These are phyloP conservation scores for Danio tinwini DNA, from an alignment of 2,797 vertebrate species.

Conservation along the genomic window DNA sequence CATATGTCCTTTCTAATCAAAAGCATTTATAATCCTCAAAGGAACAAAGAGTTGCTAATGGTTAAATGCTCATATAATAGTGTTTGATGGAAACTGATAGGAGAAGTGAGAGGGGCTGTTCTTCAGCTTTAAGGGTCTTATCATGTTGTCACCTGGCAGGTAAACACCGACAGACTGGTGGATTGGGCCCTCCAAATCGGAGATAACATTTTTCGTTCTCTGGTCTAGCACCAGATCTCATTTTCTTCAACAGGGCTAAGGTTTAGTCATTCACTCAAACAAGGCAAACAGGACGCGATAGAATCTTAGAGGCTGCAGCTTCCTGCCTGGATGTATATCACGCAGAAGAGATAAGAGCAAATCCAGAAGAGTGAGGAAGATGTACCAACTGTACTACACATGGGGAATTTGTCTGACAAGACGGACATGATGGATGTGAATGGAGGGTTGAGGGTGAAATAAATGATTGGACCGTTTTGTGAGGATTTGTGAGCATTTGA, in stretches of 20 bases:
- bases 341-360: conserved; percentile 46
- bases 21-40: conserved; percentile 18
- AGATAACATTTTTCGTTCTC: conserved; percentile 50
- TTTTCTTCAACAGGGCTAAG: conserved; percentile 42
- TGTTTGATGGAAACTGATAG: conserved; percentile 24
- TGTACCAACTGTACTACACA: conserved; percentile 35
- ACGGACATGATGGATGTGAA: conserved; percentile 32
- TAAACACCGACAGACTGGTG: conserved; percentile 41
- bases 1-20: not conserved
- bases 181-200: conserved; percentile 35
- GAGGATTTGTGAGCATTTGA: conserved; percentile 1
- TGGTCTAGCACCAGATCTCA: conserved; percentile 46
- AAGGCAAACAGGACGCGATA: conserved; percentile 41
- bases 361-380: conserved; percentile 41
- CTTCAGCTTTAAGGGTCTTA: conserved; percentile 46
- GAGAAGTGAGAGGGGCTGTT: not conserved
- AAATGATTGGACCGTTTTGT: conserved; percentile 8
- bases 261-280: conserved; percentile 49
- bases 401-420: conserved; percentile 45
- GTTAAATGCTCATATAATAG: conserved; percentile 37
- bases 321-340: conserved; percentile 52
- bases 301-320: conserved; percentile 35
- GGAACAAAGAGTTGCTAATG: conserved; percentile 28
- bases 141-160: conserved; percentile 49
- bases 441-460: conserved; percentile 25